Base-by-base conservation (phyloP, 2,888 invertebrate genomes). In the Adineta ricciae region DNA sequence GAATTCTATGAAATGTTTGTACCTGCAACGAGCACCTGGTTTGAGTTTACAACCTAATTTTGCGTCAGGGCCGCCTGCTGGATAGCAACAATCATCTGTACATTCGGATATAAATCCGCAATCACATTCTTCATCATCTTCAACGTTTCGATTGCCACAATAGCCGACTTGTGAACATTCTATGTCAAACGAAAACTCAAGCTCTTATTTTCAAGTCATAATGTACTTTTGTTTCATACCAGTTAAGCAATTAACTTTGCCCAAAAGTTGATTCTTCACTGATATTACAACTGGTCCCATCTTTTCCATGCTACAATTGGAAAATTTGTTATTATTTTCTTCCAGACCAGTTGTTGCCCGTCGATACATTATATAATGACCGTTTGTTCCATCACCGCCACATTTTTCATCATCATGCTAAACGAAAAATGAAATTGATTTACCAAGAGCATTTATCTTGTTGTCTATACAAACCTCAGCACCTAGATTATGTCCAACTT, bases 331-430 rank as follows among this genome's bases (percentile, higher is more conserved):
- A 92, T 99, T 99, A 92, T 99, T 98, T 19, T 95, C 95, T 85
- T 96, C 93, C 92, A 98, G 97, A 84, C 99, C 99, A 87, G 96
- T 96, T 0, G 99, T 99, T 16, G 99, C 99, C 84, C 97, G 97
- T 27, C 97, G 96, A 91, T 97, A 99, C 99, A 99, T 99, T 89
- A 99, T 99, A 91, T 93, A 99, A 92, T 99, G 99, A 86, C 99
- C 99, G 87, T 93, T 93, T 54, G 94, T 92, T 16, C 96, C 95
- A 86, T 96, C 96, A 1, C 97, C 36, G 32, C 86, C 83, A 0
- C 83, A 85, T n/a, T 89, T 89, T 73, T 94, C 96, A 91, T 97
- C 97, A 91, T 97, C 97, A 96, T 96, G 91, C 78, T 78, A 78
- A 41, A 78, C 11, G 41, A 3, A 91, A 84, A 64, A 64, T 21